phyloP scores from a whole-genome alignment of 2,797 vertebrate species.

The Naso thynnoides region DNA sequence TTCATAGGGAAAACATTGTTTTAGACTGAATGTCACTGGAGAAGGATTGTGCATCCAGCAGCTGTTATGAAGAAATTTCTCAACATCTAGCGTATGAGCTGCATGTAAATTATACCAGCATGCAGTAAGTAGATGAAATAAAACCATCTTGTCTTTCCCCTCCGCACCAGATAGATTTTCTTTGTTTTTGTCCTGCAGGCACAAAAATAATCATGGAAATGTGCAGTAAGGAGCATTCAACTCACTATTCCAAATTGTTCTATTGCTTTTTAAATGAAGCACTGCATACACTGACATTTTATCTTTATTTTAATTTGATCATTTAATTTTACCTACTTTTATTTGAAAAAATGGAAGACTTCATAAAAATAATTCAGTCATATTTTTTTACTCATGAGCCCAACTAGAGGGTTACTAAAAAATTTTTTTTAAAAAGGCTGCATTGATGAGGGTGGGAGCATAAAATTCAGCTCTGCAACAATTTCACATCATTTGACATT shows the following conservation, averaged over 20 bases:
- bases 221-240: slow-evolving; percentile 47
- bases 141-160: slow-evolving; percentile 60
- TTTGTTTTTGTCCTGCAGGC: slow-evolving; percentile 64
- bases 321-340: slow-evolving; percentile 8
- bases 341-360: not conserved
- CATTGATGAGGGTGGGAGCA: slow-evolving; percentile 66
- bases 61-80: slow-evolving; percentile 37
- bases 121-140: slow-evolving; percentile 64
- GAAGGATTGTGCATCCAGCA: slow-evolving; percentile 42
- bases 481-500: slow-evolving; percentile 85
- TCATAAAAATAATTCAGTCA: slow-evolving; percentile 37
- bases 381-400: slow-evolving; percentile 32
- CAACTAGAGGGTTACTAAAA: slow-evolving; percentile 55
- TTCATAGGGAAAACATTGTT: slow-evolving; percentile 58
- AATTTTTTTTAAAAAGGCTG: slow-evolving; percentile 48
- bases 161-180: slow-evolving; percentile 46
- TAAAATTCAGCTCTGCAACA: slow-evolving; percentile 71
- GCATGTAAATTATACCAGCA: slow-evolving; percentile 64
- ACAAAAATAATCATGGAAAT: slow-evolving; percentile 60
- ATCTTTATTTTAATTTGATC: slow-evolving; percentile 45
- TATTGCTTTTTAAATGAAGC: slow-evolving; percentile 47
- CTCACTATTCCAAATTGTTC: slow-evolving; percentile 43
- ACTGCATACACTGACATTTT: slow-evolving; percentile 47
- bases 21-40: slow-evolving; percentile 57
- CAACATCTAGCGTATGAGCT: slow-evolving; percentile 52